Evolutionary conservation across 2,888 invertebrate genomes (phyloP).

Genomic region (Caradrina kadenii): DNA sequence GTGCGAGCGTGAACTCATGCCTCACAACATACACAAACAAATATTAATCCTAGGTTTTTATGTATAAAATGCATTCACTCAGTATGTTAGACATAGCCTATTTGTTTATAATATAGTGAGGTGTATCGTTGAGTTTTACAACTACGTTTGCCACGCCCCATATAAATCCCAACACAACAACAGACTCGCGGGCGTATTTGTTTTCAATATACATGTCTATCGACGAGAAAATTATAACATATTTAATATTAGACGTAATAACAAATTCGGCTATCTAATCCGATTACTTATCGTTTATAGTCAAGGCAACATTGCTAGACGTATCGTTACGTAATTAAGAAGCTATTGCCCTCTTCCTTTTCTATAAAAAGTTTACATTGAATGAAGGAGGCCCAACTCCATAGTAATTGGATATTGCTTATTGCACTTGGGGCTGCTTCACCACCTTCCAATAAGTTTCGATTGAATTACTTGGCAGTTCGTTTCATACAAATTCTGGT

Average conservation of each 20-base stretch:
- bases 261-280: constrained; percentile 57
- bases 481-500: neutral
- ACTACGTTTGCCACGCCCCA: constrained; percentile 78
- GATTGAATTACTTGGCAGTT: neutral
- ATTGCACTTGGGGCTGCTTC: constrained; percentile 40
- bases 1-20: constrained; percentile 89
- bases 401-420: constrained; percentile 63
- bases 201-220: constrained; percentile 50
- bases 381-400: constrained; percentile 77
- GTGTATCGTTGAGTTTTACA: constrained; percentile 89
- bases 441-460: neutral
- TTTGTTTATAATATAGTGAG: constrained; percentile 82
- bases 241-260: constrained; percentile 56
- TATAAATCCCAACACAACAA: constrained; percentile 78
- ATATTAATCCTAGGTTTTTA: constrained; percentile 85
- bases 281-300: constrained; percentile 62
- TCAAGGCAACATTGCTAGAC: constrained; percentile 63
- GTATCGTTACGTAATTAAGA: constrained; percentile 68
- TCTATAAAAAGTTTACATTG: constrained; percentile 76
- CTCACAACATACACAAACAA: constrained; percentile 89
- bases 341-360: constrained; percentile 79
- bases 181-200: constrained; percentile 71
- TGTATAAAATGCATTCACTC: constrained; percentile 90
- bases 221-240: constrained; percentile 55
- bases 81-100: constrained; percentile 89